Base-by-base conservation (phyloP, 2,888 invertebrate genomes). In the Heliconius sara region DNA sequence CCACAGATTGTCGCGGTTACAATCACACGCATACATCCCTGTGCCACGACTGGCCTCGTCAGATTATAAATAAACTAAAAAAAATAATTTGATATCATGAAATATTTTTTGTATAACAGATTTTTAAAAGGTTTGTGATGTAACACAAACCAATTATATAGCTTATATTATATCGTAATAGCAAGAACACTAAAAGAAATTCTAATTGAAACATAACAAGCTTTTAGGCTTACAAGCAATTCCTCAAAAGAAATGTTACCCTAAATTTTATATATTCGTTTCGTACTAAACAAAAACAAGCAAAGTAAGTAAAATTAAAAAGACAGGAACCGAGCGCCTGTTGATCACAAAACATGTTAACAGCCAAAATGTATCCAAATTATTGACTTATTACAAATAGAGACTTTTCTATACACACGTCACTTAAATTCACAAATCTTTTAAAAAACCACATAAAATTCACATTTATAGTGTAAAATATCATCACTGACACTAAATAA, bases 331-430 rank as follows among this genome's bases (percentile, higher is more conserved):
- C 27, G 25, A 6, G 47, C 65, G 75, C 75, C 75, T 75, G 75
- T 75, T 75, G 75, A 75, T 65, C 65, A 39, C 63, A n/a, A 43
- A 52, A 30, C 39, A 27, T 25, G 10, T 65, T 39, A 75, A 73
- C 63, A 65, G 75, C 75, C 75, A 75, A 75, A 39, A 47, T 65
- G 22, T 75, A 43, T 22, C 43, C 12, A 7, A 63, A 34, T 25
- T 73, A 63, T 22, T 12, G 16, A 73, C 30, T 19, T 52, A 52
- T 52, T 52, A 7, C n/a, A 60, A n/a, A 16, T 2, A 65, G 25
- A 27, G 13, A 65, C 27, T 34, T 47, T 52, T 57, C 13, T 27
- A 52, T 10, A 0, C 19, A 16, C 57, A 72, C 12, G 57, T 68
- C 43, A 68, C 43, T 68, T 43, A 13, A 43, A 43, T 12, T 7